Base-by-base conservation (phyloP, 2,797 vertebrate genomes). In the Rhynchotus rufescens region DNA sequence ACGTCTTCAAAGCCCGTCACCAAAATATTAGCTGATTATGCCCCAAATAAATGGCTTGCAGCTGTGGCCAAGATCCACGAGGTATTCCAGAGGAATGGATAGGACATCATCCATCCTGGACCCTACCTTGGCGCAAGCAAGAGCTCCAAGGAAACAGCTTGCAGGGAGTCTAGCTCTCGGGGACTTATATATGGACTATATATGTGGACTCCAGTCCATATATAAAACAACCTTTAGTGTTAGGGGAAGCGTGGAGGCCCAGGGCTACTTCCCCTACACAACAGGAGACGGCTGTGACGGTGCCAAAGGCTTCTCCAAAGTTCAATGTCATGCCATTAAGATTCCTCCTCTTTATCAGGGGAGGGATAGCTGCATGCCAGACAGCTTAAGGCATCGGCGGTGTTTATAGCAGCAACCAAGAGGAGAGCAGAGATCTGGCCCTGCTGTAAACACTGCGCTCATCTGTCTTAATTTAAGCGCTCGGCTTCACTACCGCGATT, bases 1-100 rank as follows among this genome's bases (percentile, higher is more conserved):
- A 72, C 45, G 4, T 84, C 93, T 86, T 95, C 92, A 94, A 91
- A 96, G 93, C 85, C 62, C 83, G 86, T 86, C 91, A 76, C 67
- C 89, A 69, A 67, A 89, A 89, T 14, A 6, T 77, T 93, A 66
- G 69, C 92, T 92, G 94, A 94, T 84, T 88, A 66, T 3, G 80
- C 61, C 66, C 88, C 21, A 71, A 90, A 91, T 49, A 91, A 95
- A 95, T 86, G 9, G 84, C 89, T 91, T 8, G 0, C 92, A 93
- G 93, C 88, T 96, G 96, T 7, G 65, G 12, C 61, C 21, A 45
- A 88, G 85, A 94, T 57, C 61, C 84, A 78, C 4, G 68, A 90
- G 84, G 79, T 3, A 51, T 72, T 93, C 72, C 15, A 12, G 60
- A 89, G 83, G 23, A 88, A 86, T 4, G 44, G 89, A 84, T 74